A percentile compares a stretch with the other conserved stretches of the same genome.
Conservation (phyloP, 2,797 vertebrate genomes). For the Dicrostonyx torquatus region DNA sequence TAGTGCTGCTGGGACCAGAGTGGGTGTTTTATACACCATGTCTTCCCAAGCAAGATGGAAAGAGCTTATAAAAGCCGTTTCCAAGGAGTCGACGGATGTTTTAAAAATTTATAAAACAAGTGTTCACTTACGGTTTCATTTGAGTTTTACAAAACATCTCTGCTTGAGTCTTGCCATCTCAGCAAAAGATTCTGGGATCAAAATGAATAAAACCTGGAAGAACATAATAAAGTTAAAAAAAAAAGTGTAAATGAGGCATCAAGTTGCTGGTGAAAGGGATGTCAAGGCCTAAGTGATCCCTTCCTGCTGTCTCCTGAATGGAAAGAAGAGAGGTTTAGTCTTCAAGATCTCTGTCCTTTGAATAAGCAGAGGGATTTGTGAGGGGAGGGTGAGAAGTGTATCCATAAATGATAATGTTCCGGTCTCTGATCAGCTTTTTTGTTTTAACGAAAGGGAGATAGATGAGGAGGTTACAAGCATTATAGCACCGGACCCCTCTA, state of each 20-base stretch:
- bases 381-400: conserved; percentile 63
- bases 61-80: conserved; percentile 80
- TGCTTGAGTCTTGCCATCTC: conserved; percentile 82
- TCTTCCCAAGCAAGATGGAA: conserved; percentile 79
- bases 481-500: background rate
- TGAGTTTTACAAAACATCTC: conserved; percentile 83
- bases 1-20: conserved; percentile 54
- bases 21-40: conserved; percentile 77
- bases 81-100: conserved; percentile 77
- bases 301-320: conserved; percentile 67
- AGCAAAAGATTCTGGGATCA: conserved; percentile 82
- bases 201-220: conserved; percentile 81
- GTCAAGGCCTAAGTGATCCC: conserved; percentile 74
- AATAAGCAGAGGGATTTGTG: conserved; percentile 74
- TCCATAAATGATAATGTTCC: conserved; percentile 71
- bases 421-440: conserved; percentile 57
- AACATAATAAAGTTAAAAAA: conserved; percentile 72
- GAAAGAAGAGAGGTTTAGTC: conserved; percentile 78
- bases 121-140: conserved; percentile 82
- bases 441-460: conserved; percentile 72
- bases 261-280: conserved; percentile 78
- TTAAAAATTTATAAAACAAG: conserved; percentile 86
- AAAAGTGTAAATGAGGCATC: conserved; percentile 53
- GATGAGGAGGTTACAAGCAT: conserved; percentile 69
- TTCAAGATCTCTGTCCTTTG: conserved; percentile 75